phyloP scores from a whole-genome alignment of 2,888 invertebrate species.

The Zeuzera pyrina region DNA sequence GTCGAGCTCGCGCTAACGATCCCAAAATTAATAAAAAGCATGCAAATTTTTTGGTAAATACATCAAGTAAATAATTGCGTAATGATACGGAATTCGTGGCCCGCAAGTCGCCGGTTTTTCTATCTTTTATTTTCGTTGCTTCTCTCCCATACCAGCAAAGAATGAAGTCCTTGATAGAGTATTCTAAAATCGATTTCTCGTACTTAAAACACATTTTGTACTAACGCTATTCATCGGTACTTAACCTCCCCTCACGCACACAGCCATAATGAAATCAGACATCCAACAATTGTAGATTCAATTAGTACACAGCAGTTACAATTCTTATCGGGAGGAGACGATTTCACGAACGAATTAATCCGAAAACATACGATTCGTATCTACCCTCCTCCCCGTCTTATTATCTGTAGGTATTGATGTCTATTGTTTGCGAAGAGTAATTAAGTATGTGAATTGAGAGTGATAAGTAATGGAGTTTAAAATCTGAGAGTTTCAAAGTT shows the following conservation, averaged over 20 bases:
- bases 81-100: too few species aligned
- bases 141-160: too few species aligned
- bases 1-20: too few species aligned
- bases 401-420: slow-evolving; percentile 3
- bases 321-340: slow-evolving; percentile 70
- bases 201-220: too few species aligned
- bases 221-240: too few species aligned
- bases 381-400: slow-evolving; percentile 34
- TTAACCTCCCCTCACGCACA: slow-evolving; percentile 43
- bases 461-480: slow-evolving; percentile 26
- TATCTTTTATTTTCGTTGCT: too few species aligned
- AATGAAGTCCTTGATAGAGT: too few species aligned
- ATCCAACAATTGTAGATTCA: slow-evolving; percentile 71
- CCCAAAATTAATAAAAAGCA: too few species aligned
- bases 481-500: slow-evolving; percentile 5
- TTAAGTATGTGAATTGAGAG: slow-evolving; percentile 56
- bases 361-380: slow-evolving; percentile 71
- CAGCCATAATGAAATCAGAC: slow-evolving; percentile 65
- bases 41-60: too few species aligned
- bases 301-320: slow-evolving; percentile 69
- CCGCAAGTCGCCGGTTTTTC: too few species aligned
- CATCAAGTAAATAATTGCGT: too few species aligned
- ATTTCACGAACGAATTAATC: slow-evolving; percentile 74
- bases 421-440: slow-evolving; percentile 62
- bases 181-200: too few species aligned